Evolutionary conservation across 2,113 vertebrate species (phyloP), one percentile per base, ranked within the genome.

Genomic region (Oceanodroma tethys): DNA sequence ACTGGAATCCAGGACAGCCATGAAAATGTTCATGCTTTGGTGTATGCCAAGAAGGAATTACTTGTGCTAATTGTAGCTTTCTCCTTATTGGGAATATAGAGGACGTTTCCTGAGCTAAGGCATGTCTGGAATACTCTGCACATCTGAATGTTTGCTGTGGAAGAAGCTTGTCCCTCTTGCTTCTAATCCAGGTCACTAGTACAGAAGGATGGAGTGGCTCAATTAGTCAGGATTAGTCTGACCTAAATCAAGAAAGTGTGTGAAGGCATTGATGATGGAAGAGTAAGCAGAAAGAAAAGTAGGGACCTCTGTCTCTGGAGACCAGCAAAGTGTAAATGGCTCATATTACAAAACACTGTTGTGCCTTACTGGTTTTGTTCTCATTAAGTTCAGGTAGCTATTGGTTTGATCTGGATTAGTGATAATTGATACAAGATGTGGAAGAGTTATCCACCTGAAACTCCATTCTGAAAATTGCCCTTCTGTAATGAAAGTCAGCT

Each of bases 201-300:
- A 83, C 18, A 11, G 87, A 95, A 91, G 85, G 81, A 89, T 88
- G 70, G 70, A 91, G 52, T 20, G 0, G 50, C 90, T 96, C 53
- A 68, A 80, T 95, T 95, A 93, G 81, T 82, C 81, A 90, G 81
- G 72, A 96, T 96, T 93, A 96, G 95, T 80, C 85, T 96, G 97
- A 94, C 85, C 90, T 86, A 93, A 92, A 94, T 94, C 42, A 86
- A 85, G 78, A 40, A 85, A 86, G 59, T 63, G 42, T 86, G 20
- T 36, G n/a, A 86, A 58, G 55, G 26, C n/a, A 66, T 2, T 65
- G 60, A 36, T 53, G 34, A 18, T 80, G 38, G 74, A 90, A 76
- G 34, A 92, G n/a, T 38, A 78, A 91, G 42, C n/a, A 72, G 78
- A 79, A 90, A 22, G 36, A 85, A 68, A 75, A 65, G 48, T 45